phyloP scores from a whole-genome alignment of 1,140 invertebrate genomes.

The Drosophila dunni region DNA sequence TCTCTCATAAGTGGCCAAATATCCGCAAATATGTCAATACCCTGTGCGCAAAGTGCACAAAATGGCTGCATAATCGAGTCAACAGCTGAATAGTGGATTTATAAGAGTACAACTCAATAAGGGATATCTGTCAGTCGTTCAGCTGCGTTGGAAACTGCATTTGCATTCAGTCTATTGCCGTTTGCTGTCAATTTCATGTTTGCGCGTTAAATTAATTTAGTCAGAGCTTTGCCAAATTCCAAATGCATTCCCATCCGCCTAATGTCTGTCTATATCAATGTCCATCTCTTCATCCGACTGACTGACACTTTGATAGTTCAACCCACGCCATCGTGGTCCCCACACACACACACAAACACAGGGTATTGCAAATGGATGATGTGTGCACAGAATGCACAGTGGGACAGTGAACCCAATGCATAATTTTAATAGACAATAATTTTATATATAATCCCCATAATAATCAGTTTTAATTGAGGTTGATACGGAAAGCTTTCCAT shows the following conservation, averaged over 20 bases:
- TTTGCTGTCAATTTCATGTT: slow-evolving; percentile 71
- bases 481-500: too few species aligned
- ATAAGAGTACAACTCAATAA: neutral
- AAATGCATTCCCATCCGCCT: slow-evolving; percentile 36
- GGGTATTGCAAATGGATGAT: slow-evolving; percentile 44
- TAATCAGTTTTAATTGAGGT: too few species aligned
- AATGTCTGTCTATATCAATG: slow-evolving; percentile 36
- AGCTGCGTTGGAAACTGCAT: neutral
- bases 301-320: slow-evolving; percentile 56
- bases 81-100: too few species aligned
- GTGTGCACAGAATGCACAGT: slow-evolving; percentile 44
- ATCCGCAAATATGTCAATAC: slow-evolving; percentile 1
- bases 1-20: neutral
- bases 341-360: neutral
- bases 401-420: slow-evolving; percentile 5
- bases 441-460: too few species aligned
- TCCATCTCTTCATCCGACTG: slow-evolving; percentile 44
- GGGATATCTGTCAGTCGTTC: neutral
- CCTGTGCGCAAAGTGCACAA: neutral
- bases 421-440: neutral
- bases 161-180: slow-evolving; percentile 6
- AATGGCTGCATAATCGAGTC: neutral
- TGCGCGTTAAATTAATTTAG: slow-evolving; percentile 81
- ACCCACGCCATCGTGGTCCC: slow-evolving; percentile 12
- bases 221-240: slow-evolving; percentile 63